phyloP scores from a whole-genome alignment of 2,797 vertebrate species.

The Gadopsis bispinosus region DNA sequence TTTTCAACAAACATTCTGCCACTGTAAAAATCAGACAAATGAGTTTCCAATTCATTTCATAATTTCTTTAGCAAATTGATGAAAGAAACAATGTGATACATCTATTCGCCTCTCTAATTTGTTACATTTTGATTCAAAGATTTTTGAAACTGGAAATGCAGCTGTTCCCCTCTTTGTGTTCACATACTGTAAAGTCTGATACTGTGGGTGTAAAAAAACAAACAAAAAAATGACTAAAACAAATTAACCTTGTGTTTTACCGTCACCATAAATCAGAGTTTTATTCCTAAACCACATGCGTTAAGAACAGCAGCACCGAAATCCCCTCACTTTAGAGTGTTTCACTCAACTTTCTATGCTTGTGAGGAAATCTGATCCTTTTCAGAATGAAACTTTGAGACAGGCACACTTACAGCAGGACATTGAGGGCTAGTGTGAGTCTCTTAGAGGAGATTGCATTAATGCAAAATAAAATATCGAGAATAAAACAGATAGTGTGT shows the following conservation, averaged over 20 bases:
- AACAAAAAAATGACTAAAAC: not conserved
- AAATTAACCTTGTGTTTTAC: not conserved
- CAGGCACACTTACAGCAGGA: constrained; percentile 21
- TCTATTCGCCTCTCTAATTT: not conserved
- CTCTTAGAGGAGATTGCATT: constrained; percentile 52
- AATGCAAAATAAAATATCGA: constrained; percentile 49
- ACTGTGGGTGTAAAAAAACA: not conserved
- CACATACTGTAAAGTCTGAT: not conserved
- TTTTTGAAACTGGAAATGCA: not conserved
- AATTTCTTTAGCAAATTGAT: not conserved
- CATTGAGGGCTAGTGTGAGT: constrained; percentile 35
- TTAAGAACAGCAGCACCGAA: not conserved
- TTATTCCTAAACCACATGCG: not conserved
- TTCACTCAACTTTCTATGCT: constrained; percentile 13
- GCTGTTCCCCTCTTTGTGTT: not conserved
- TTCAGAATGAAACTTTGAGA: constrained; percentile 30
- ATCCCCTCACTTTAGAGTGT: not conserved
- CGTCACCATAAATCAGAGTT: not conserved
- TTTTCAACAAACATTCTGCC: not conserved
- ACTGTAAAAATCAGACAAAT: not conserved
- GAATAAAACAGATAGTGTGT: constrained; percentile 47
- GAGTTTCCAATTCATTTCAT: not conserved
- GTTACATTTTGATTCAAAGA: not conserved
- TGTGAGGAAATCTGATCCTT: constrained; percentile 27
- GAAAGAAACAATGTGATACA: not conserved